Evolutionary conservation across 2,113 vertebrate genomes (phyloP).

Genomic region (Atherinomorus stipes): DNA sequence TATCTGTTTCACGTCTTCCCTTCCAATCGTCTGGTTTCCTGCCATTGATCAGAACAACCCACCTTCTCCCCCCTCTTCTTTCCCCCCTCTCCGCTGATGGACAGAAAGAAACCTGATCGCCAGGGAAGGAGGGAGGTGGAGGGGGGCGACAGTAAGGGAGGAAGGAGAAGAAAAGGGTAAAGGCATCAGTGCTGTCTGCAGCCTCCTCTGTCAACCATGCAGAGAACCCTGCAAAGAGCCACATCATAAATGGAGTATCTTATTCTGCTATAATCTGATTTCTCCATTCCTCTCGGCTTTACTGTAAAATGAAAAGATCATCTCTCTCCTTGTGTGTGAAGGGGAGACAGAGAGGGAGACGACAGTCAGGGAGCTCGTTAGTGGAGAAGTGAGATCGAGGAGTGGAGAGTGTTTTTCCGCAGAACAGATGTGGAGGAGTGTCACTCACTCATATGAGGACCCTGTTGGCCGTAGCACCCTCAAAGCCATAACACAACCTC

Average conservation of each 20-base stretch:
- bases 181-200: constrained; percentile 70
- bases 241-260: constrained; percentile 74
- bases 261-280: constrained; percentile 75
- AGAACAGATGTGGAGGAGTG: constrained; percentile 87
- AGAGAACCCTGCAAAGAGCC: constrained; percentile 65
- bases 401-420: constrained; percentile 77
- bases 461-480: constrained; percentile 88
- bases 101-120: constrained; percentile 93
- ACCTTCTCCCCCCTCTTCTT: constrained; percentile 82
- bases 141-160: constrained; percentile 27
- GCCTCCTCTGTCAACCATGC: constrained; percentile 61
- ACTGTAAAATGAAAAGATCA: constrained; percentile 77
- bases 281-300: constrained; percentile 71
- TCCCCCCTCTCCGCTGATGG: constrained; percentile 89
- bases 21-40: constrained; percentile 96
- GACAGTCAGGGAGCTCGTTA: constrained; percentile 28
- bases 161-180: constrained; percentile 78
- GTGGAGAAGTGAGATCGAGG: constrained; percentile 38
- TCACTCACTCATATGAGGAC: constrained; percentile 85
- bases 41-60: constrained; percentile 96
- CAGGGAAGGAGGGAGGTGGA: constrained; percentile 68
- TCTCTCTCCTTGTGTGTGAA: constrained; percentile 43
- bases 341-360: neutral
- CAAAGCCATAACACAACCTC: constrained; percentile 86
- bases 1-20: constrained; percentile 97